Evolutionary conservation across 2,113 vertebrate species (phyloP).

Genomic region (Plecturocebus donacophilus): DNA sequence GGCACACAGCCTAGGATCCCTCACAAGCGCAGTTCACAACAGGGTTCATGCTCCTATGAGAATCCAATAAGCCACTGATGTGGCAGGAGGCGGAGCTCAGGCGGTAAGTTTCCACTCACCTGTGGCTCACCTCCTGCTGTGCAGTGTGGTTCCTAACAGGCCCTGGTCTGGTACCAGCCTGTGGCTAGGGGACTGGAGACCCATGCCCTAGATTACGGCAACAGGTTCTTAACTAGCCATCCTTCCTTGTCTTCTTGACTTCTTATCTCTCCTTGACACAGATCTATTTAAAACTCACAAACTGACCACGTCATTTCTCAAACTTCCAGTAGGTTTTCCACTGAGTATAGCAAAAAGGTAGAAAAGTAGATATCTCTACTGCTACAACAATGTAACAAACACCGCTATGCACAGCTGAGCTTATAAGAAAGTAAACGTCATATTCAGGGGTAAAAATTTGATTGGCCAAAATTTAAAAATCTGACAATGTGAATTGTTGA

Average conservation of each 20-base stretch:
- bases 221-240: background rate
- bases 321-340: background rate
- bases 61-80: too few species aligned
- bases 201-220: background rate
- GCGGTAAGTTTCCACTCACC: too few species aligned
- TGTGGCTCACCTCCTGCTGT: too few species aligned
- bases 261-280: background rate
- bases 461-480: background rate
- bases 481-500: background rate
- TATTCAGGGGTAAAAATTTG: background rate
- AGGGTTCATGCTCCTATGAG: too few species aligned
- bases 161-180: too few species aligned
- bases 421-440: background rate
- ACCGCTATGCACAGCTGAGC: background rate
- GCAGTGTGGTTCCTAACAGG: too few species aligned
- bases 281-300: background rate
- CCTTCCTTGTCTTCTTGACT: background rate
- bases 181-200: too few species aligned
- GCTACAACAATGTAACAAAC: background rate
- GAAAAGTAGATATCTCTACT: background rate
- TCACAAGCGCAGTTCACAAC: too few species aligned
- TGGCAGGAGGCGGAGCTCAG: too few species aligned
- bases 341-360: background rate
- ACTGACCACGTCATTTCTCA: background rate
- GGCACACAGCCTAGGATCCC: too few species aligned